phyloP scores from a whole-genome alignment of 2,113 vertebrate species.

The Anhinga rufa region DNA sequence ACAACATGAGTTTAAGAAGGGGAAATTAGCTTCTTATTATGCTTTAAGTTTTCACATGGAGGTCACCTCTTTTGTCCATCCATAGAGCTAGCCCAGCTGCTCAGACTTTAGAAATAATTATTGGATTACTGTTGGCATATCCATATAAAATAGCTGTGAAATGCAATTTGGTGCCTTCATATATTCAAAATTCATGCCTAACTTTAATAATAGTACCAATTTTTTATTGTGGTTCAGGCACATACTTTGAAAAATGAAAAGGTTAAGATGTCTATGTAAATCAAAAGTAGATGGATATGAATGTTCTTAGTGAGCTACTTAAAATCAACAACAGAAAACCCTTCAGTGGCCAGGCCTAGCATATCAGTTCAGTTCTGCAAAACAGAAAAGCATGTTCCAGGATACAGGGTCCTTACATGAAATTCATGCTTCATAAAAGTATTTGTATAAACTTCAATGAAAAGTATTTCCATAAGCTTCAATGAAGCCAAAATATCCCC shows the following conservation, averaged over 20 bases:
- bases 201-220: neutral
- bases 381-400: neutral
- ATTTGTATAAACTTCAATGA: neutral
- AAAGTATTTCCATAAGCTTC: neutral
- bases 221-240: neutral
- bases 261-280: neutral
- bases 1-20: neutral
- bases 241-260: neutral
- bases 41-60: neutral
- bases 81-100: neutral
- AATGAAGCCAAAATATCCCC: neutral
- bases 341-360: neutral
- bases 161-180: neutral
- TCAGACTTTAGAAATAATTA: neutral
- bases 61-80: neutral
- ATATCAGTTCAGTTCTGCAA: neutral
- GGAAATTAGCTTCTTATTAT: neutral
- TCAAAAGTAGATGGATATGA: neutral
- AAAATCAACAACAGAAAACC: neutral
- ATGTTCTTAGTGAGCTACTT: neutral
- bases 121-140: neutral
- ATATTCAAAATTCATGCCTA: neutral
- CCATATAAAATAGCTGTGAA: neutral
- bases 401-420: neutral
- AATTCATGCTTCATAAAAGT: neutral